phyloP scores from a whole-genome alignment of 2,797 vertebrate genomes.

The Peromyscus nudipes region DNA sequence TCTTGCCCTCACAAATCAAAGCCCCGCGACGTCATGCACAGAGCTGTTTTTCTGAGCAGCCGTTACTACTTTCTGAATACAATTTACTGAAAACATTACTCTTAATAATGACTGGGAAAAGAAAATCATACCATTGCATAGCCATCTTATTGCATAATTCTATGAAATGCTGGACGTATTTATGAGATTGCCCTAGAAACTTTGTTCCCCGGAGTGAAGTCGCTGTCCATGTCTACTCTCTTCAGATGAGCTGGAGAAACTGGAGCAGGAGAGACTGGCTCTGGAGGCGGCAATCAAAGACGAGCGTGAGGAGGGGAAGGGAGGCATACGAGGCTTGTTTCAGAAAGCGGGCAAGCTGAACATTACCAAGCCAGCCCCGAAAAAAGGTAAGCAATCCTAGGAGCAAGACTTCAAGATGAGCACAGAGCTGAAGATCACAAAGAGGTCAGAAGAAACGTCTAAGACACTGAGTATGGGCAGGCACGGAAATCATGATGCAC shows the following conservation, averaged over 20 bases:
- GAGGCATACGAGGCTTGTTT: slow-evolving; percentile 91
- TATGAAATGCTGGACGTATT: not conserved
- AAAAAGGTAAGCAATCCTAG: slow-evolving; percentile 89
- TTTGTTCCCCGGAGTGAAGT: not conserved
- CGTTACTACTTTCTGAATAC: slow-evolving; percentile 8
- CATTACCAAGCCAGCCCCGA: slow-evolving; percentile 90
- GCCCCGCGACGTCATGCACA: not conserved
- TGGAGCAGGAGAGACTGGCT: slow-evolving; percentile 93
- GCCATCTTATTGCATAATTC: not conserved
- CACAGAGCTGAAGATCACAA: not conserved
- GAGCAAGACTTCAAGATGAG: not conserved
- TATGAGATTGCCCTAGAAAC: not conserved
- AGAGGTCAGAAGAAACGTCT: not conserved
- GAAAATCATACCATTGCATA: not conserved
- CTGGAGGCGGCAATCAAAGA: slow-evolving; percentile 92
- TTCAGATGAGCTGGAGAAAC: slow-evolving; percentile 94
- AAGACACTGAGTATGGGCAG: not conserved
- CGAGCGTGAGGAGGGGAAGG: slow-evolving; percentile 89
- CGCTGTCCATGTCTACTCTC: slow-evolving; percentile 61
- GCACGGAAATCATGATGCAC: not conserved
- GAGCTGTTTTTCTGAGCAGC: not conserved
- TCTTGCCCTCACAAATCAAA: slow-evolving; percentile 29
- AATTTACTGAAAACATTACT: not conserved
- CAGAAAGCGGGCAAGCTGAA: slow-evolving; percentile 90
- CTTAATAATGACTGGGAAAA: slow-evolving; percentile 31